Base-by-base conservation (phyloP, 2,113 vertebrate species). In the Cairina moschata region DNA sequence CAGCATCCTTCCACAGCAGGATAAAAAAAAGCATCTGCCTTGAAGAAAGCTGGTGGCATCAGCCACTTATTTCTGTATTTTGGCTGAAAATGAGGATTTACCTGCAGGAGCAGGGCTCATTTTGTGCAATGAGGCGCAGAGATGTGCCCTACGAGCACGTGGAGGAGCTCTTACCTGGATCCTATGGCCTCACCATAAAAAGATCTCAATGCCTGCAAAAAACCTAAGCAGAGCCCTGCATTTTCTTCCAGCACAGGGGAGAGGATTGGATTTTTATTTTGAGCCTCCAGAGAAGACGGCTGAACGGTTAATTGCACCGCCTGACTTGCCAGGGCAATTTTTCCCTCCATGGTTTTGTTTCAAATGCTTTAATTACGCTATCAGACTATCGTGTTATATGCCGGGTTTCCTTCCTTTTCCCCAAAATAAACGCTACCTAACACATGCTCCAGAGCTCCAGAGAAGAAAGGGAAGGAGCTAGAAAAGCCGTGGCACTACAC, bases 261-360 rank as follows among this genome's bases (percentile, higher is more conserved):
- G 40, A 40, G 40, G 40, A 46, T 0, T 21, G 38, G 12, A 74
- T 65, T 56, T 65, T 56, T 17, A 13, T 26, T 65, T 13, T 13
- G 31, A 85, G 50, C 40, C 29, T 5, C 17, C 58, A 48, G n/a
- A 55, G 46, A 11, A 28, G 15, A 46, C 22, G 4, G 23, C 23
- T 17, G 18, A 40, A 29, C 2, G 0, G 15, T 25, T 18, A 25
- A 59, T 4, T 12, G 9, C 68, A 9, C 38, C 12, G n/a, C 23
- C 48, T 22, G 48, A n/a, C 18, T 56, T 15, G 7, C 6, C 68
- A 38, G 9, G 12, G 2, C 16, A 6, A 2, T 40, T 46, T 44
- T 40, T 38, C 13, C 28, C 29, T 50, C 13, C 3, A 0, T 25
- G 31, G 7, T 56, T 69, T 73, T 48, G n/a, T 65, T 55, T 44